Conservation (phyloP, 2,797 vertebrate species). For the Eospalax fontanierii region DNA sequence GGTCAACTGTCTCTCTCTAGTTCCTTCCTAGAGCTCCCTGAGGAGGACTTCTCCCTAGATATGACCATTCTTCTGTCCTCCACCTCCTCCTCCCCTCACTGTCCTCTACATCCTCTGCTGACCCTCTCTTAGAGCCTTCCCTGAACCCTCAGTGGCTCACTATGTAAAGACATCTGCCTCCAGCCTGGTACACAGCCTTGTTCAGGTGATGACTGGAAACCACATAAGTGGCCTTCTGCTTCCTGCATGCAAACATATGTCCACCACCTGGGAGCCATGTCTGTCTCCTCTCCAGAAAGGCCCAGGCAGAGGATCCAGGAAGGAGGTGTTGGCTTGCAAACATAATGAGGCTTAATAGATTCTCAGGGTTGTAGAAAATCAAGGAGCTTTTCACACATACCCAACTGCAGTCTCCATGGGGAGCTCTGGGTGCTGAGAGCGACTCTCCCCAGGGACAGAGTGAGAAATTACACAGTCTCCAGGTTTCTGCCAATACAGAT, state of each 20-base stretch:
- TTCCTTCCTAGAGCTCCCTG: background rate
- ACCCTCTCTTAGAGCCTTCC: background rate
- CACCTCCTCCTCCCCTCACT: background rate
- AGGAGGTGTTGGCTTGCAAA: background rate
- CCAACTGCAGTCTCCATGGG: background rate
- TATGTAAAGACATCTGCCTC: background rate
- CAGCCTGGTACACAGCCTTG: background rate
- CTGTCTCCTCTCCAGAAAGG: slow-evolving; percentile 41
- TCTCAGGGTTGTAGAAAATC: background rate
- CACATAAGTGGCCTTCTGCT: background rate
- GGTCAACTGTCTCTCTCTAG: no score
- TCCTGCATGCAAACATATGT: background rate
- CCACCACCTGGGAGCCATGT: background rate
- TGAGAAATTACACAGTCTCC: background rate
- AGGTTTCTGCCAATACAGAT: background rate
- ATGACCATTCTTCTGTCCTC: background rate
- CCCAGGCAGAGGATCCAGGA: background rate
- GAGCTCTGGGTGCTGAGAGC: background rate
- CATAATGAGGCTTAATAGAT: slow-evolving; percentile 49
- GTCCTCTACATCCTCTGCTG: background rate
- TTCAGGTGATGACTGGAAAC: background rate
- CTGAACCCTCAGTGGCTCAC: fast-evolving
- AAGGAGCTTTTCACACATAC: slow-evolving; percentile 20
- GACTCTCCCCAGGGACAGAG: background rate
- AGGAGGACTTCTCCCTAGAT: background rate